A percentile compares a stretch with the other conserved stretches of the same genome.
Conservation (phyloP, 2,113 vertebrate genomes). For the Agelaius tricolor region DNA sequence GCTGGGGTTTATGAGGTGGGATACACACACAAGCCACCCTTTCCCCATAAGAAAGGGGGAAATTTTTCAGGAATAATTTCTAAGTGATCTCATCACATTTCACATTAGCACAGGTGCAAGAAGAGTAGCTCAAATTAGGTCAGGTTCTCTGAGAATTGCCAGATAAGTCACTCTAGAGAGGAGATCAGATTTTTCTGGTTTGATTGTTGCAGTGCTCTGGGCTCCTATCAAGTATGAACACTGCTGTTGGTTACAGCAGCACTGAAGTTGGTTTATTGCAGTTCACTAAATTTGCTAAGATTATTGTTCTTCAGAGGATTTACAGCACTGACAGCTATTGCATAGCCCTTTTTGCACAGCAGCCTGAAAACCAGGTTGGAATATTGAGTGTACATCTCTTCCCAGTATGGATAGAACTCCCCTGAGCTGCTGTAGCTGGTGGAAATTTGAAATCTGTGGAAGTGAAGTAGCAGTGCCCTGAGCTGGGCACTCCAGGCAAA, state of each 20-base stretch:
- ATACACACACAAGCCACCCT: not conserved
- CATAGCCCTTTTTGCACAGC: not conserved
- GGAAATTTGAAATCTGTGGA: not conserved
- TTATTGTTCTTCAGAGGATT: not conserved
- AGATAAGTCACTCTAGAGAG: conserved; percentile 22
- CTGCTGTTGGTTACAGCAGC: not conserved
- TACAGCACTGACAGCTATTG: not conserved
- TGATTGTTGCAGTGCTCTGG: not conserved
- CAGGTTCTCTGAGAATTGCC: not conserved
- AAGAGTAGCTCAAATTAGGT: not conserved
- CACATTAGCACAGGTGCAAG: not conserved
- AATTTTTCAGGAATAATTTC: not conserved
- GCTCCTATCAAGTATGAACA: conserved; percentile 5
- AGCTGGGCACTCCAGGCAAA: not conserved
- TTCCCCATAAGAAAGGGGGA: not conserved
- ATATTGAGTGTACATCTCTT: not conserved
- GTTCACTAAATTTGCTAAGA: not conserved
- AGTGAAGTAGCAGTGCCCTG: not conserved
- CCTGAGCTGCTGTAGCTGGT: not conserved
- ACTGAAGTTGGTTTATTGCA: not conserved
- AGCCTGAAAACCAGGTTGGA: not conserved
- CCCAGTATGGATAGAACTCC: not conserved
- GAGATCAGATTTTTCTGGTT: not conserved
- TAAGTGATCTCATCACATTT: conserved; percentile 16
- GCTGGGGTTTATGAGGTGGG: not conserved